phyloP scores from a whole-genome alignment of 2,888 invertebrate species.

The Notocelia uddmanniana region DNA sequence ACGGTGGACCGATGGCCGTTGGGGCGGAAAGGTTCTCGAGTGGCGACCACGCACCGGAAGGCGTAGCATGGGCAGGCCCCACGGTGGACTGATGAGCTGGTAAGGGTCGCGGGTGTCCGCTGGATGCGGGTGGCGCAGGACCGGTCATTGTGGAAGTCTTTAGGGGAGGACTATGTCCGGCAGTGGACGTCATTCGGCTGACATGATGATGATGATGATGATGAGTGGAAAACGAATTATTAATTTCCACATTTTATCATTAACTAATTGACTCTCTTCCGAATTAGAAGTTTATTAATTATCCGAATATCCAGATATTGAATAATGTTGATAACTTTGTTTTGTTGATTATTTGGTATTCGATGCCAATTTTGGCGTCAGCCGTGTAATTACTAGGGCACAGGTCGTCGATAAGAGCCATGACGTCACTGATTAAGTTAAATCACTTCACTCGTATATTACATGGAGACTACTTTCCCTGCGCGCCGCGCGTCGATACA shows the following conservation, averaged over 20 bases:
- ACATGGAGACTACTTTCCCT: constrained; percentile 47
- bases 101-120: too few relatives aligned
- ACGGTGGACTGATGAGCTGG: too few relatives aligned
- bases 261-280: background rate
- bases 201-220: too few relatives aligned
- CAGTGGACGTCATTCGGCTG: too few relatives aligned
- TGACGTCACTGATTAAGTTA: constrained; percentile 49
- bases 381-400: constrained; percentile 1
- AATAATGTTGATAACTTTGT: background rate
- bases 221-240: too few relatives aligned
- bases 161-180: too few relatives aligned
- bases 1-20: too few relatives aligned
- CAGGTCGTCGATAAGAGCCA: constrained; percentile 29
- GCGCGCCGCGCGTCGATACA: constrained; percentile 48
- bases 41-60: too few relatives aligned
- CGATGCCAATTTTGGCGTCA: constrained; percentile 3
- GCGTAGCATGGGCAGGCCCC: too few relatives aligned
- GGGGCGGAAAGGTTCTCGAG: too few relatives aligned
- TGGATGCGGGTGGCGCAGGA: too few relatives aligned
- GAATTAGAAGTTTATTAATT: background rate
- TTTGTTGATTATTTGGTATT: background rate
- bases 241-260: constrained; percentile 1
- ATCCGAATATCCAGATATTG: background rate
- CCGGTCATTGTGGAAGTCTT: too few relatives aligned
- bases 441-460: constrained; percentile 50